Evolutionary conservation across 1,140 invertebrate genomes (phyloP).

Genomic region (Lordiphosa collinella): DNA sequence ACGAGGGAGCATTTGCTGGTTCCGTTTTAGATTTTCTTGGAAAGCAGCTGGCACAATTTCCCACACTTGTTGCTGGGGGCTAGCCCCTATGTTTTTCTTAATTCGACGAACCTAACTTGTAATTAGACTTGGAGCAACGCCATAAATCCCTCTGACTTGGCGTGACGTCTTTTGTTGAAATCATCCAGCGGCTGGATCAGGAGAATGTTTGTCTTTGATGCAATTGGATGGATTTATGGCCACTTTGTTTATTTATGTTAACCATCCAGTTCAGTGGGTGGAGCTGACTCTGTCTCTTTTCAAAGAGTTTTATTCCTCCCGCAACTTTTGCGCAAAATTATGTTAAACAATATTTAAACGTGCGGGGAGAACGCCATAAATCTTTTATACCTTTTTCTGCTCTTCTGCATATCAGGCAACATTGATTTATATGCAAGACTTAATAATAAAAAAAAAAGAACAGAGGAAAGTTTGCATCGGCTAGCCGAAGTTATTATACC

Average conservation of each 20-base stretch:
- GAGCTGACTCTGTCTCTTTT: constrained; percentile 10
- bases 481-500: too few relatives aligned
- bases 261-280: constrained; percentile 21
- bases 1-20: constrained; percentile 14
- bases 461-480: constrained; percentile 19
- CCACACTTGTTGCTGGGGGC: constrained; percentile 56
- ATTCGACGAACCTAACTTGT: constrained; percentile 71
- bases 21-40: constrained; percentile 43
- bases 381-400: constrained; percentile 74
- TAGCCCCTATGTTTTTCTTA: constrained; percentile 28
- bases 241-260: constrained; percentile 43
- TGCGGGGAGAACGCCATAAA: constrained; percentile 40
- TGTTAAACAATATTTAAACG: constrained; percentile 66
- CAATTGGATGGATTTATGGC: constrained; percentile 64
- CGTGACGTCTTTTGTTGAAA: constrained; percentile 39
- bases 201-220: constrained; percentile 52
- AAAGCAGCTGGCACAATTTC: constrained; percentile 63
- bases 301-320: constrained; percentile 28
- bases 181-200: constrained; percentile 10
- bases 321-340: constrained; percentile 47
- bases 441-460: constrained; percentile 67
- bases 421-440: constrained; percentile 77
- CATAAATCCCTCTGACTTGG: constrained; percentile 55
- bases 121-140: constrained; percentile 62
- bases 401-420: constrained; percentile 71